Evolutionary conservation across 2,113 vertebrate genomes (phyloP), one percentile per base, ranked within the genome.

Genomic region (Sitta europaea): DNA sequence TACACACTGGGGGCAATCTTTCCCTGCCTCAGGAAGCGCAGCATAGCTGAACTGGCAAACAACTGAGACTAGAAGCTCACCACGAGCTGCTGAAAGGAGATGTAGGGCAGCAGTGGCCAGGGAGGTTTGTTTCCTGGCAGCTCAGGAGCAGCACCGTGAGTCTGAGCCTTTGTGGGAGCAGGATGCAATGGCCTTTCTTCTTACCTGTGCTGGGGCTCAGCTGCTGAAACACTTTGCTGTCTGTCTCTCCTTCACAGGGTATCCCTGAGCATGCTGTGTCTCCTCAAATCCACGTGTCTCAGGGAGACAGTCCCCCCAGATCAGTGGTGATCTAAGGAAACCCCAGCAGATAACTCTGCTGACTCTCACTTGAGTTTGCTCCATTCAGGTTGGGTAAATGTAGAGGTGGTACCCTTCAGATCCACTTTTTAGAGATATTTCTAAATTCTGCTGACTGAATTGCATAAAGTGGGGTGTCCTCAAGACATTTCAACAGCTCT

Each of bases 1-100:
- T 12, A 42, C 57, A 51, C 71, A 6, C 57, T 5, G 75, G 59
- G 29, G 75, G 29, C 51, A 61, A 68, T 25, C 25, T 12, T 53
- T 35, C 45, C 72, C 35, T 33, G 38, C 81, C 48, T 76, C 90
- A 75, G 89, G 77, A 95, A 92, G 66, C 1, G 10, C 75, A 84
- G 38, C 22, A 43, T 12, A 80, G 90, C 86, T 75, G 85, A 95
- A 79, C 28, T 28, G n/a, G 90, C 93, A 95, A 90, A 76, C 47
- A 92, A 61, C 58, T 79, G 71, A 97, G 36, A 33, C 86, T 90
- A 77, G 74, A 94, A 79, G 70, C 23, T 50, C 92, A 50, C 82
- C 11, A 2, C 0, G 15, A 53, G 67, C 55, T 54, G 31, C 67
- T 83, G 62, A 42, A 71, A 92, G 70, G 63, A 82, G 62, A 36